These are phyloP conservation scores for Balaeniceps rex DNA, from an alignment of 2,113 vertebrate genomes.

Conservation along the genomic window DNA sequence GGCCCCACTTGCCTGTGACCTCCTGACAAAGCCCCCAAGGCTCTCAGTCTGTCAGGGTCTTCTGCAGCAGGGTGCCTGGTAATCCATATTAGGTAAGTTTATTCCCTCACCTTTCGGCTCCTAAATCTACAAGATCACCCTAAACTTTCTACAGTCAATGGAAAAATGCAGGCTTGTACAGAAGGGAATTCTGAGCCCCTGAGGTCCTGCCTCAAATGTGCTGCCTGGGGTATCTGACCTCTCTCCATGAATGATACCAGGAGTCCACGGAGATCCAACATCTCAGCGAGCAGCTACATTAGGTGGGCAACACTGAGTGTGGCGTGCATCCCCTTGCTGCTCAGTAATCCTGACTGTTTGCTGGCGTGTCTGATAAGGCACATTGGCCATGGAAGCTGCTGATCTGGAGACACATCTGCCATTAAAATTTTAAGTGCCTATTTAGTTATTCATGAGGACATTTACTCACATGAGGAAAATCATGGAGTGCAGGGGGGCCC, in stretches of 20 bases:
- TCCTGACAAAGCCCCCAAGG: neutral
- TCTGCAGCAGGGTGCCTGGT: neutral
- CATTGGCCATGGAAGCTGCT: neutral
- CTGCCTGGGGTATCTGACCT: neutral
- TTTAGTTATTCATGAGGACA: neutral
- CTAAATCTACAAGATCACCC: neutral
- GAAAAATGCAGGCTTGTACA: neutral
- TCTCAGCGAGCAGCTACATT: neutral
- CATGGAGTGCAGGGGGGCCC: accelerated
- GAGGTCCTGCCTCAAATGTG: neutral
- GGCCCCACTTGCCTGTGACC: neutral
- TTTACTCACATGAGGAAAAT: neutral
- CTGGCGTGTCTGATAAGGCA: neutral
- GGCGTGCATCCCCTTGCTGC: neutral
- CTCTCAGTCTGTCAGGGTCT: neutral
- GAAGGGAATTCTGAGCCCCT: neutral
- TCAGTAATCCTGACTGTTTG: neutral
- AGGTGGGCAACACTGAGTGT: accelerated
- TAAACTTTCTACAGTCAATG: neutral
- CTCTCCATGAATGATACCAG: neutral
- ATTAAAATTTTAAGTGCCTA: neutral
- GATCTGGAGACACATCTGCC: neutral
- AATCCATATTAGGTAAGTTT: neutral
- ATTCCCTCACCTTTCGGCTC: neutral
- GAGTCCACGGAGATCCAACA: neutral